Conservation (phyloP, 2,113 vertebrate genomes). For the Corapipo altera region DNA sequence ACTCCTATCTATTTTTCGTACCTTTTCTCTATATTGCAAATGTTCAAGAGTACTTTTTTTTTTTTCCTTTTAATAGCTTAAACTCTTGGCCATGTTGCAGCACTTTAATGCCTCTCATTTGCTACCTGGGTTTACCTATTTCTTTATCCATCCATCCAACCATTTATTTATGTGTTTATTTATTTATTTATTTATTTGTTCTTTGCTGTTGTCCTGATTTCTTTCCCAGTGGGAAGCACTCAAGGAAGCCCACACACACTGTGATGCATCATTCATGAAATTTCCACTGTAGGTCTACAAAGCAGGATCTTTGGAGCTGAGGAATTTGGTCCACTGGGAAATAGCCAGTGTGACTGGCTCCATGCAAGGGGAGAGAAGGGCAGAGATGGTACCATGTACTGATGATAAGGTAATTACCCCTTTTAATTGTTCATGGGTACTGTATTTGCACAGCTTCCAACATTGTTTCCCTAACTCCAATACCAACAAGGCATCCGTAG, state of each 20-base stretch:
- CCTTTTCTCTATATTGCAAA: background rate
- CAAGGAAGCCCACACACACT: background rate
- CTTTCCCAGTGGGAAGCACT: background rate
- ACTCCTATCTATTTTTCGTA: background rate
- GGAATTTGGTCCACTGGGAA: background rate
- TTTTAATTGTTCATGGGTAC: background rate
- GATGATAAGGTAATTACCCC: accelerated
- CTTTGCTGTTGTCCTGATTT: background rate
- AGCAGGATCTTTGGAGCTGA: background rate
- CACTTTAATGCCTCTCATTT: background rate
- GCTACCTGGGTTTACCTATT: background rate
- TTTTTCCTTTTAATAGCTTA: background rate
- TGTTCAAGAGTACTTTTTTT: background rate
- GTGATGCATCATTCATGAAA: background rate
- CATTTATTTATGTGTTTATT: background rate
- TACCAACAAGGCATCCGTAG: accelerated
- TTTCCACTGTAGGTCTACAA: background rate
- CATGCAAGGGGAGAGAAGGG: background rate
- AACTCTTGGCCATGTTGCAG: background rate
- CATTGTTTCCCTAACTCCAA: background rate
- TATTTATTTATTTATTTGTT: background rate
- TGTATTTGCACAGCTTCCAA: background rate
- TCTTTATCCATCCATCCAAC: background rate
- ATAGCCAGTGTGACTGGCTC: background rate
- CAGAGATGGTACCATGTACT: background rate